phyloP scores from a whole-genome alignment of 2,113 vertebrate genomes.

The Megatriorchis doriae region DNA sequence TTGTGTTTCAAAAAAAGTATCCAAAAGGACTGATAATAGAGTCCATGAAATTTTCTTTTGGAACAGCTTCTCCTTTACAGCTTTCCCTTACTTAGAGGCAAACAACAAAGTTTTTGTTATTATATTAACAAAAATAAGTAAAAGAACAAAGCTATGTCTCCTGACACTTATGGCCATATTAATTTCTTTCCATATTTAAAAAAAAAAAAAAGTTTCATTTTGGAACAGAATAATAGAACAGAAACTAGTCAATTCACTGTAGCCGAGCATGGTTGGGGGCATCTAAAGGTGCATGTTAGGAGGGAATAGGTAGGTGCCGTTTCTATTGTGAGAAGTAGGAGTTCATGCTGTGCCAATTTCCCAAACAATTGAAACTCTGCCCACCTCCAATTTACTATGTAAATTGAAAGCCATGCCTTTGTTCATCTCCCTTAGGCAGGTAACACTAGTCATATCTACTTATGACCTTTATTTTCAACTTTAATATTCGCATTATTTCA shows the following conservation, averaged over 20 bases:
- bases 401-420: not conserved
- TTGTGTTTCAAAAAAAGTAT: not conserved
- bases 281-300: not conserved
- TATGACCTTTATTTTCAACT: not conserved
- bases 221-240: not conserved
- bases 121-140: not conserved
- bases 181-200: not conserved
- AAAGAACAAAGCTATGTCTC: not conserved
- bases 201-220: not conserved
- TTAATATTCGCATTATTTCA: not conserved
- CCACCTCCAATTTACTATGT: not conserved
- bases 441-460: not conserved
- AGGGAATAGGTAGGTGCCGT: not conserved
- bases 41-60: not conserved
- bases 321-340: not conserved
- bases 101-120: not conserved
- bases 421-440: not conserved
- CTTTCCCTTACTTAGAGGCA: not conserved
- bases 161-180: not conserved
- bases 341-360: not conserved
- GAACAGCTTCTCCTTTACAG: not conserved
- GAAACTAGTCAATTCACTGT: not conserved
- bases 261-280: rapidly evolving
- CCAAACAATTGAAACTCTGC: not conserved
- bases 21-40: not conserved